These are phyloP conservation scores for Sylvilagus bachmani DNA, from an alignment of 2,113 vertebrate species.

Conservation along the genomic window DNA sequence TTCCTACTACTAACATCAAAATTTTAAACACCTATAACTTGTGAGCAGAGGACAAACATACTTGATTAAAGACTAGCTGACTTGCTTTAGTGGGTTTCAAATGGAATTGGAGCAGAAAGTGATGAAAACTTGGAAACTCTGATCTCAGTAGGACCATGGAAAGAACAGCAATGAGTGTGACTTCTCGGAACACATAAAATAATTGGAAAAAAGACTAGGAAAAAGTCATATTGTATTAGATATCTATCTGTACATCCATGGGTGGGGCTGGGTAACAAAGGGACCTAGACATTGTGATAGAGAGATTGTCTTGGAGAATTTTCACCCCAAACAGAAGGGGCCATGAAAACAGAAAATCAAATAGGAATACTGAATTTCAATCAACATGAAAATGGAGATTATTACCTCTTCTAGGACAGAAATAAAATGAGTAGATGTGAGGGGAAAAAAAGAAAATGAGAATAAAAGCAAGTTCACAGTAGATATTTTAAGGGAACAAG, in stretches of 20 bases:
- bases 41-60: background rate
- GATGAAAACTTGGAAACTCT: conserved; percentile 50
- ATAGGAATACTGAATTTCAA: background rate
- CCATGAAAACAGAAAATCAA: background rate
- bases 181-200: conserved; percentile 6
- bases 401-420: background rate
- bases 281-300: background rate
- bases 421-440: background rate
- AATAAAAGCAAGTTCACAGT: background rate
- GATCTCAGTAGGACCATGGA: conserved; percentile 26
- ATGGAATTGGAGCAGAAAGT: conserved; percentile 36
- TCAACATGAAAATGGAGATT: background rate
- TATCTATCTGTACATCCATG: background rate
- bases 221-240: background rate
- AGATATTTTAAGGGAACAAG: background rate
- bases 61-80: conserved; percentile 16
- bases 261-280: background rate
- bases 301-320: background rate
- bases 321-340: background rate
- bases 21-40: background rate
- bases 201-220: conserved; percentile 40
- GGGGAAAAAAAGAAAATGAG: background rate
- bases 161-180: conserved; percentile 7
- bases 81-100: conserved; percentile 24
- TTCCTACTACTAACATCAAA: background rate